These are phyloP conservation scores for Reticulitermes speratus DNA, from an alignment of 1,140 invertebrate genomes.

Conservation along the genomic window DNA sequence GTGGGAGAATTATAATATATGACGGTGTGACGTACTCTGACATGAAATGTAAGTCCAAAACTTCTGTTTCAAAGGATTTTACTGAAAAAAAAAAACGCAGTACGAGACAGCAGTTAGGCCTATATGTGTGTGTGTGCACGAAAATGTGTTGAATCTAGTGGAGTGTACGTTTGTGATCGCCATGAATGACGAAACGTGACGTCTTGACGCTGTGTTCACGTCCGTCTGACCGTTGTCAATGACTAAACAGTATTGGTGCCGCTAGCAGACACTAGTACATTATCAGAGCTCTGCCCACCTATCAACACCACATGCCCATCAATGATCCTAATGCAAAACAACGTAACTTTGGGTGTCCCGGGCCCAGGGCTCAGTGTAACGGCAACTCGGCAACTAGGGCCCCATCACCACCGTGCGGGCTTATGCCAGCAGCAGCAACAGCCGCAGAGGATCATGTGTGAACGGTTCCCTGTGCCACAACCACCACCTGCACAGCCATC, in stretches of 20 bases:
- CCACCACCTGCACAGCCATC: not conserved
- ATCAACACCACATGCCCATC: not conserved
- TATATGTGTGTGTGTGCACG: no score
- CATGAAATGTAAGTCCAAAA: no score
- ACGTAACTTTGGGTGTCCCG: constrained; percentile 27
- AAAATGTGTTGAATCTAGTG: not conserved
- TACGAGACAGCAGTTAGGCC: no score
- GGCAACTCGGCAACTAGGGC: not conserved
- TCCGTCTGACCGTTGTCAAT: not conserved
- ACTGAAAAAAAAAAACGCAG: no score
- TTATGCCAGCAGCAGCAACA: not conserved
- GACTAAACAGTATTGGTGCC: not conserved
- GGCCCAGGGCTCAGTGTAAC: constrained; percentile 1
- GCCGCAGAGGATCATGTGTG: not conserved
- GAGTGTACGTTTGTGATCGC: not conserved
- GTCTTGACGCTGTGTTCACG: not conserved
- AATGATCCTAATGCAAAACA: constrained; percentile 31
- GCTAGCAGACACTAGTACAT: not conserved
- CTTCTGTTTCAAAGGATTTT: no score
- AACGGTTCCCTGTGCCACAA: not conserved
- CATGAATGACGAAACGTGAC: not conserved
- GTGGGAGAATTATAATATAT: no score
- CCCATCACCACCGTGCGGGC: not conserved
- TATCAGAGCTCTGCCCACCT: not conserved
- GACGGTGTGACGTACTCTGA: no score